Evolutionary conservation across 2,888 invertebrate genomes (phyloP).

Genomic region (Gasteruption jaculator): DNA sequence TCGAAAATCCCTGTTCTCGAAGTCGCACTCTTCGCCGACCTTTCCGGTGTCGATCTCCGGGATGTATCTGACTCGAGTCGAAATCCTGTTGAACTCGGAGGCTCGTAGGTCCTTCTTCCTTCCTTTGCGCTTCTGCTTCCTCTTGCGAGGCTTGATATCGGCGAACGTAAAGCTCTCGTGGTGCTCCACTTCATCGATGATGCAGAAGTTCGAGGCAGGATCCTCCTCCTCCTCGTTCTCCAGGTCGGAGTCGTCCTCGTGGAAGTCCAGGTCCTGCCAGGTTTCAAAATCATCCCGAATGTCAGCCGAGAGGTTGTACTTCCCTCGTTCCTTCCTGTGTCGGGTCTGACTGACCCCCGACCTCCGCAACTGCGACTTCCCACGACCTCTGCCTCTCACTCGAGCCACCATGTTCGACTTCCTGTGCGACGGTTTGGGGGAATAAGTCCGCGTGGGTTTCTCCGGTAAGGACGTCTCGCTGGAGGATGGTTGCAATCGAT

Average conservation of each 20-base stretch:
- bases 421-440: constrained; percentile 22
- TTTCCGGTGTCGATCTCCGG: constrained; percentile 20
- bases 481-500: constrained; percentile 17
- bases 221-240: constrained; percentile 18
- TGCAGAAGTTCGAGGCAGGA: background rate
- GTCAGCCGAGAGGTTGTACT: constrained; percentile 29
- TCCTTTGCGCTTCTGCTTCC: constrained; percentile 21
- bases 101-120: constrained; percentile 1
- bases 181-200: constrained; percentile 1
- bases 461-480: constrained; percentile 14
- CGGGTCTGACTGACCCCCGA: constrained; percentile 41
- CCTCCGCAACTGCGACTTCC: constrained; percentile 33
- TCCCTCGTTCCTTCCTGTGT: constrained; percentile 34
- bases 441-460: constrained; percentile 22
- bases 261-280: constrained; percentile 27
- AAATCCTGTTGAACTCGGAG: constrained; percentile 14
- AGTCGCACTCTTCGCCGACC: constrained; percentile 9
- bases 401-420: constrained; percentile 28
- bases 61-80: constrained; percentile 25
- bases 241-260: constrained; percentile 4
- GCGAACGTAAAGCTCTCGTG: constrained; percentile 20
- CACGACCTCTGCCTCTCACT: constrained; percentile 34
- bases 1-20: constrained; percentile 18
- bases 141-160: constrained; percentile 22
- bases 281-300: constrained; percentile 29